Evolutionary conservation across 2,113 vertebrate genomes (phyloP).

Genomic region (Azemiops feae): DNA sequence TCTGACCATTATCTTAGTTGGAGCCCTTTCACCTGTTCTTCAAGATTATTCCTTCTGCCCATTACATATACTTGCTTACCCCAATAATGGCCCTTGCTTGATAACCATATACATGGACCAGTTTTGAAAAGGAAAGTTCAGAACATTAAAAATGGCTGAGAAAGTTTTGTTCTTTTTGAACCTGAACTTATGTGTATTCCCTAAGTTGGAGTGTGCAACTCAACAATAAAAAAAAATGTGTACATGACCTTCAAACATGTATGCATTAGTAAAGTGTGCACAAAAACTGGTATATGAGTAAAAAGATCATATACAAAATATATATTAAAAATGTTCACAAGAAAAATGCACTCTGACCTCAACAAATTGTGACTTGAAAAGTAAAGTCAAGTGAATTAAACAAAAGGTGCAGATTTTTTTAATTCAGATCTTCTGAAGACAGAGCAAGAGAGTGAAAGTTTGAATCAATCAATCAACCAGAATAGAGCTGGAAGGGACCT

Average conservation of each 20-base stretch:
- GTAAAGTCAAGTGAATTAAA: neutral
- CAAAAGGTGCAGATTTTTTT: neutral
- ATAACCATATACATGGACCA: neutral
- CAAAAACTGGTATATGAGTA: neutral
- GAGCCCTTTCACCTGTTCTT: neutral
- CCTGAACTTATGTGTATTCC: neutral
- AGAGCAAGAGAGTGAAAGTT: neutral
- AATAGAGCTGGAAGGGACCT: no score
- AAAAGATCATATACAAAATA: neutral
- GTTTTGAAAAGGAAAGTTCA: neutral
- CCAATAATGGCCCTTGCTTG: neutral
- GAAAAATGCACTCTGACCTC: neutral
- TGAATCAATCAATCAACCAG: neutral
- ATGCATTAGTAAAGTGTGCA: neutral
- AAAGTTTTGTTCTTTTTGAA: neutral
- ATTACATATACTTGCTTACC: neutral
- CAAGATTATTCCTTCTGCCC: neutral
- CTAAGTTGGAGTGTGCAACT: neutral
- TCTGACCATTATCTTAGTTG: neutral
- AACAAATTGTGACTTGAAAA: neutral
- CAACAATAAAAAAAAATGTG: neutral
- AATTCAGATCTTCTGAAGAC: neutral
- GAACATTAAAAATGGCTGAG: neutral
- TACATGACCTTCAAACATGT: neutral
- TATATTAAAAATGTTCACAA: neutral